Conservation (phyloP, 2,888 invertebrate species). For the Drosophila helvetica region DNA sequence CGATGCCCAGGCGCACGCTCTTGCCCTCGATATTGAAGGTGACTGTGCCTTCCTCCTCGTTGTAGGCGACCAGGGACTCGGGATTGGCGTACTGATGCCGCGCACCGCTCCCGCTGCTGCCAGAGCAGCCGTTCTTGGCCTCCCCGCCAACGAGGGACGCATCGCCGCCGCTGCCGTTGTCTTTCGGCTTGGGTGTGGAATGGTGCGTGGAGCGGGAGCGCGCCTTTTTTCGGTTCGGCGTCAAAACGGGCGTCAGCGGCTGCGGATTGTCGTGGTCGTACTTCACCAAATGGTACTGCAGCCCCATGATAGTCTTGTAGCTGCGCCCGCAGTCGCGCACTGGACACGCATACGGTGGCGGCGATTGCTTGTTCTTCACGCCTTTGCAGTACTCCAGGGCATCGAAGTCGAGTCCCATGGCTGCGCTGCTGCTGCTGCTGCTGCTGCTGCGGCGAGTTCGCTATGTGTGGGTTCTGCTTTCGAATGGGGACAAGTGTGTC, state of each 20-base stretch:
- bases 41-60: slow-evolving; percentile 93
- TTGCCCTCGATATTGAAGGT: slow-evolving; percentile 94
- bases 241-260: slow-evolving; percentile 87
- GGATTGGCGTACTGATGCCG: slow-evolving; percentile 66
- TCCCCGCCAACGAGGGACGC: slow-evolving; percentile 40
- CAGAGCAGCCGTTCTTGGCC: slow-evolving; percentile 53
- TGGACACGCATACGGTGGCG: slow-evolving; percentile 94
- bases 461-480: slow-evolving; percentile 24
- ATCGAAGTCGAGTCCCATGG: slow-evolving; percentile 93
- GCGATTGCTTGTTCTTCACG: slow-evolving; percentile 86
- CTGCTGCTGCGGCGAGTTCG: slow-evolving; percentile 33
- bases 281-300: slow-evolving; percentile 93
- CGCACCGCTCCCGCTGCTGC: slow-evolving; percentile 15
- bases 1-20: slow-evolving; percentile 87
- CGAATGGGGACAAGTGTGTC: slow-evolving; percentile 32
- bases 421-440: slow-evolving; percentile 23
- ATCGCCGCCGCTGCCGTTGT: slow-evolving; percentile 69
- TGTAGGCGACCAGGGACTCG: slow-evolving; percentile 87
- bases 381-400: slow-evolving; percentile 93
- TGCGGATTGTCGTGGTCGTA: slow-evolving; percentile 93
- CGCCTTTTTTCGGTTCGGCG: slow-evolving; percentile 87
- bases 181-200: slow-evolving; percentile 79
- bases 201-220: slow-evolving; percentile 86
- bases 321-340: slow-evolving; percentile 92
- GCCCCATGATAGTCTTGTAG: slow-evolving; percentile 93